Base-by-base conservation (phyloP, 2,113 vertebrate species). In the Thamnophis sirtalis region DNA sequence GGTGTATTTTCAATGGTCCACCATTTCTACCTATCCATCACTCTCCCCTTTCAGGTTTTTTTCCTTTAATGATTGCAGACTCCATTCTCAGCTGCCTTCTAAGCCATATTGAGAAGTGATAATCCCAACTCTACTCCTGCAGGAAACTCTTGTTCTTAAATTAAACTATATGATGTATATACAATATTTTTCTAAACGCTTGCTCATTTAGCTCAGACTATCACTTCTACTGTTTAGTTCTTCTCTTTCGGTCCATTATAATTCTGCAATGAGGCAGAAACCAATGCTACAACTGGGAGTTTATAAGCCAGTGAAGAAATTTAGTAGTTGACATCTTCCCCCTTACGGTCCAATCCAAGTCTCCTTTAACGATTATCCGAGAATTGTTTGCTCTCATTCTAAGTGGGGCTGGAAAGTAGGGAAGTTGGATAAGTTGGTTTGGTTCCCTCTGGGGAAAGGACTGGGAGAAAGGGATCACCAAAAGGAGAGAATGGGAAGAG, bases 231-330 rank as follows among this genome's bases (percentile, higher is more conserved):
- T 0, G 49, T 60, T 4, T 91, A 48, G 5, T 13, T 21, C n/a
- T 33, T 84, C 3, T 9, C 60, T 48, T 49, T 53, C 68, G 51
- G 3, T 4, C 54, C 3, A 55, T 56, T 91, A 43, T 49, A 86
- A 48, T 7, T 49, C 91, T 53, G 2, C 49, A 28, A 68, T 0
- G 3, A 9, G 0, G 0, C 0, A 0, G 53, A 9, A 43, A 51
- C 9, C 15, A 17, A 17, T 38, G 3, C 3, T 26, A 63, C 60
- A 63, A 63, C 13, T n/a, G 10, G 60, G 60, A 5, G 10, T 63
- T 13, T n/a, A 63, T 13, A 63, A 58, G 21, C 55, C 55, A 21
- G 22, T 58, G 55, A 63, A 63, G 26, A 26, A 63, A 63, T 63
- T n/a, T 26, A n/a, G 26, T n/a, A 63, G 10, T 10, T 13, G 10